phyloP scores from a whole-genome alignment of 2,113 vertebrate genomes.

The Philantomba maxwellii region DNA sequence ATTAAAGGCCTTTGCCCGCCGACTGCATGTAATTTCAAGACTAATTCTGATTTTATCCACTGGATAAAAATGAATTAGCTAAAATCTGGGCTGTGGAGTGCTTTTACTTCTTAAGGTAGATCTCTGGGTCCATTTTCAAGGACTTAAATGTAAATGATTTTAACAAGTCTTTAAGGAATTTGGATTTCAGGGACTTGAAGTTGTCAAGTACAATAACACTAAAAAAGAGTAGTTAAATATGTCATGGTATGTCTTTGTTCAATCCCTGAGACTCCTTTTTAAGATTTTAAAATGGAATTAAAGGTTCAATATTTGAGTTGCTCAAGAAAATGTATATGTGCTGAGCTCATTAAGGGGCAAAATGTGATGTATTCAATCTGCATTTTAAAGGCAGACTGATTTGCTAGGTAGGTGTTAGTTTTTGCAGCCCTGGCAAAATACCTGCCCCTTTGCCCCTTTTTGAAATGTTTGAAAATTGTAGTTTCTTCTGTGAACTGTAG shows the following conservation, averaged over 20 bases:
- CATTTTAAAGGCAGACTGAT: neutral
- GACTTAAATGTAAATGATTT: constrained; percentile 75
- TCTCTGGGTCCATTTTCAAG: constrained; percentile 66
- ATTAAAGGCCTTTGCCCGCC: constrained; percentile 55
- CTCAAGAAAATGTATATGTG: neutral
- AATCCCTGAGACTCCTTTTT: neutral
- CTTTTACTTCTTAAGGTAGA: constrained; percentile 67
- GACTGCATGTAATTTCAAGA: constrained; percentile 74
- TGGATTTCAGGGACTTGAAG: constrained; percentile 72
- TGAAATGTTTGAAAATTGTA: neutral
- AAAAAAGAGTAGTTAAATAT: constrained; percentile 1
- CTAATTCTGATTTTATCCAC: constrained; percentile 78
- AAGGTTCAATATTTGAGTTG: constrained; percentile 29
- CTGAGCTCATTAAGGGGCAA: neutral
- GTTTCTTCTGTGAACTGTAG: neutral
- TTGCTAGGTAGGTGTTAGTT: neutral
- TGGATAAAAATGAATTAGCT: constrained; percentile 79
- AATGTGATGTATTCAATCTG: accelerated
- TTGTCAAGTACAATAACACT: constrained; percentile 65
- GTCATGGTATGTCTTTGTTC: neutral
- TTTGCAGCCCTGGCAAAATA: neutral
- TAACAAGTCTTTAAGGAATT: constrained; percentile 76
- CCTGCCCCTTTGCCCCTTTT: neutral
- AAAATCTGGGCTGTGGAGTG: constrained; percentile 66
- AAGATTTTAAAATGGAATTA: constrained; percentile 1